A percentile compares a stretch with the other conserved stretches of the same genome.
phyloP scores from a whole-genome alignment of 2,888 invertebrate species.

The Amphimallon solstitiale region DNA sequence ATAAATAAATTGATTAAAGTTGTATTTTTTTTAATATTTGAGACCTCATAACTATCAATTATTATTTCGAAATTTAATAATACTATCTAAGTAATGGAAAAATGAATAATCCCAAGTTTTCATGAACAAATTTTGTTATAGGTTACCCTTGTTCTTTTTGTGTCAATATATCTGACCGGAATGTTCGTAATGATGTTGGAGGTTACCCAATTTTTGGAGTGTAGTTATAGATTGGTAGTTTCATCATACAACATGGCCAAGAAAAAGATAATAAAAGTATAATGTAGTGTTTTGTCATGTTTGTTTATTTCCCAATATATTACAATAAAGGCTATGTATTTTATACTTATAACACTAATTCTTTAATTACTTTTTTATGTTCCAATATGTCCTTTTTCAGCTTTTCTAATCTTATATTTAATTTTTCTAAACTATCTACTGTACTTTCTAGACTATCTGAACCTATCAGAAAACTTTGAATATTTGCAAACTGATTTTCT shows the following conservation, averaged over 20 bases:
- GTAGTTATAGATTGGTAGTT: background rate
- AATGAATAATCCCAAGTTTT: too few species aligned
- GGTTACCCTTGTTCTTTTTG: constrained; percentile 59
- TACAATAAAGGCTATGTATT: constrained; percentile 7
- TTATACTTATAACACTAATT: constrained; percentile 17
- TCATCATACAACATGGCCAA: background rate
- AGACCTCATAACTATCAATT: constrained; percentile 1
- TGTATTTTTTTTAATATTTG: constrained; percentile 16
- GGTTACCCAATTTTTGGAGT: constrained; percentile 33
- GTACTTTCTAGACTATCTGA: constrained; percentile 44
- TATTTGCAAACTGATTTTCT: constrained; percentile 43
- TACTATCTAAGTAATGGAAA: too few species aligned
- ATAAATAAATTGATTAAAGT: constrained; percentile 44
- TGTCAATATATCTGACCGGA: constrained; percentile 57
- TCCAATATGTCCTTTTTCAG: constrained; percentile 36
- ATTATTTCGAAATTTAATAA: too few species aligned
- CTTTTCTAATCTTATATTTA: constrained; percentile 39
- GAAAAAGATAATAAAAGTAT: background rate
- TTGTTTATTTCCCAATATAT: constrained; percentile 10
- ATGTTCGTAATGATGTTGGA: constrained; percentile 46
- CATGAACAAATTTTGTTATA: constrained; percentile 47
- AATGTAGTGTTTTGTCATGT: background rate
- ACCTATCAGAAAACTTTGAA: constrained; percentile 45
- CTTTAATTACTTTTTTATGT: constrained; percentile 26
- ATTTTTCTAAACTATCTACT: constrained; percentile 36